Evolutionary conservation across 2,888 invertebrate species (phyloP).

Genomic region (Tineola bisselliella): DNA sequence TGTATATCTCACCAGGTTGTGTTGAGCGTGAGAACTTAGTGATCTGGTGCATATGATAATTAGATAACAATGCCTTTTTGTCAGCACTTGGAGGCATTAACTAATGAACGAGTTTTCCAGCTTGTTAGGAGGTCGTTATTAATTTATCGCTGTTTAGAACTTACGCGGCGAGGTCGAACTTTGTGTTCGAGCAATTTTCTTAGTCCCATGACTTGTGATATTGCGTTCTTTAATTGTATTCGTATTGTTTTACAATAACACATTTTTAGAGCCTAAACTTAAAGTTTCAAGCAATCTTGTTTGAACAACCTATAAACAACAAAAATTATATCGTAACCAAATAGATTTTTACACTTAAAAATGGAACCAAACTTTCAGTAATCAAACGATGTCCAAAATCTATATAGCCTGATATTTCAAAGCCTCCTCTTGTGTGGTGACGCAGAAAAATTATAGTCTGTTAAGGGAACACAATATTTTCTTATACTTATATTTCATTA

Average conservation of each 20-base stretch:
- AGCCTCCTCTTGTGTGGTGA: slow-evolving; percentile 73
- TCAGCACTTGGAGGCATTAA: background rate
- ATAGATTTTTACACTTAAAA: slow-evolving; percentile 73
- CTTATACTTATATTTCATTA: no score
- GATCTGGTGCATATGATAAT: background rate
- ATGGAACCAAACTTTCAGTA: slow-evolving; percentile 81
- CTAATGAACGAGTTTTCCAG: background rate
- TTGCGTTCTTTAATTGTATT: no score
- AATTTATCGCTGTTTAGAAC: slow-evolving; percentile 6
- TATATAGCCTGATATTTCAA: slow-evolving; percentile 86
- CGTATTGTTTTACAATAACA: no score
- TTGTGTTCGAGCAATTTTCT: background rate
- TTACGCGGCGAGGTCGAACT: background rate
- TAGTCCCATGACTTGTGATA: no score
- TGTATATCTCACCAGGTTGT: background rate
- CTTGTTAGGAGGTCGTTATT: slow-evolving; percentile 6
- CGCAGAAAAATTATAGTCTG: slow-evolving; percentile 84
- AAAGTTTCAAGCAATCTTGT: no score
- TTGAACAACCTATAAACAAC: no score
- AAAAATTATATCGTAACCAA: no score
- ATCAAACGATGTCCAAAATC: slow-evolving; percentile 79
- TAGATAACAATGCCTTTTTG: slow-evolving; percentile 1
- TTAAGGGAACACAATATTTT: slow-evolving; percentile 13
- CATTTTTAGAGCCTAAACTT: no score
- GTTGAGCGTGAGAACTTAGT: background rate